A percentile compares a stretch with the other conserved stretches of the same genome.
These are phyloP conservation scores for Pogoniulus pusillus DNA, from an alignment of 2,797 vertebrate genomes.

Conservation along the genomic window DNA sequence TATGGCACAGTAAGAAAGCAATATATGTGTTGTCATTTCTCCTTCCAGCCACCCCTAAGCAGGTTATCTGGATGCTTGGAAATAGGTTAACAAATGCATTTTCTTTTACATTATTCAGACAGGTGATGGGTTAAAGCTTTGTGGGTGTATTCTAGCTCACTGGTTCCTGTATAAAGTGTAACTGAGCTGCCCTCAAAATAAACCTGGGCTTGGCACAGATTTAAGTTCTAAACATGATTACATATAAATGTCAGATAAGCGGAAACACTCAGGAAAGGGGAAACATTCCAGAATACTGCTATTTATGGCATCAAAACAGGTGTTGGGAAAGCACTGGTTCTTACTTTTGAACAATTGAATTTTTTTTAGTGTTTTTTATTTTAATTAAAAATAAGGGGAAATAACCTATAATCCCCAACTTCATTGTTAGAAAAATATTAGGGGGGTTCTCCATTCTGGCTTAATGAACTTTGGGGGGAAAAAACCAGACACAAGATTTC, in stretches of 20 bases:
- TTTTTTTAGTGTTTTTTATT: background rate
- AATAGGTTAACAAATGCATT: background rate
- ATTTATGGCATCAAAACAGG: background rate
- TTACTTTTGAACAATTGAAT: background rate
- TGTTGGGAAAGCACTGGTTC: background rate
- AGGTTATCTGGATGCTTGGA: background rate
- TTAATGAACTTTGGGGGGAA: background rate
- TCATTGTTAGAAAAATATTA: background rate
- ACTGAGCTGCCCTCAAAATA: constrained; percentile 14
- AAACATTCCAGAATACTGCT: background rate
- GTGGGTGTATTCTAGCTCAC: background rate
- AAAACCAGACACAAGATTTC: background rate
- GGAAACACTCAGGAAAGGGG: background rate
- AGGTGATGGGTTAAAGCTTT: background rate
- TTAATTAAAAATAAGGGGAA: background rate
- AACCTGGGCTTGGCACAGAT: constrained; percentile 8
- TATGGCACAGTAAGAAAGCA: background rate
- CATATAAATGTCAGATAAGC: background rate
- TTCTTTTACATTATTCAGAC: background rate
- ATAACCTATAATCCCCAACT: background rate
- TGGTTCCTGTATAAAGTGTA: background rate
- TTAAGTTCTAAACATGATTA: background rate
- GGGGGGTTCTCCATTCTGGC: background rate
- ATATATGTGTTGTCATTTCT: background rate
- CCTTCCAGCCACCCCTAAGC: background rate